Base-by-base conservation (phyloP, 2,888 invertebrate genomes). In the Agonum fuliginosum region DNA sequence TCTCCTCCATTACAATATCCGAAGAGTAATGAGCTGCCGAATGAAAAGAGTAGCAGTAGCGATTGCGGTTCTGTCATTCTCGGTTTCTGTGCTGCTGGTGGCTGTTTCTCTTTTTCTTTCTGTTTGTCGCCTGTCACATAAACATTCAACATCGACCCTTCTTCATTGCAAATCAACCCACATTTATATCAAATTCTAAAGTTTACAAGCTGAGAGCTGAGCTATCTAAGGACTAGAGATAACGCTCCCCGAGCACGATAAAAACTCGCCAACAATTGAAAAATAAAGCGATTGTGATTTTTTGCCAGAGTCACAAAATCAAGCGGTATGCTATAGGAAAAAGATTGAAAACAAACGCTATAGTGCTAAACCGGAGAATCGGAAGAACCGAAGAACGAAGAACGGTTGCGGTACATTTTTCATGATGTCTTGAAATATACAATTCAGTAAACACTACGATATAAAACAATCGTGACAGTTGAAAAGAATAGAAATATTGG, bases 381-480 rank as follows among this genome's bases (percentile, higher is more conserved):
- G 24, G 24, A 27, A 14, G n/a, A n/a, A n/a, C n/a, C n/a, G n/a
- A n/a, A n/a, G n/a, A n/a, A n/a, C n/a, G n/a, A n/a, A n/a, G 30
- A 22, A 70, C 14, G 30, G 20, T 12, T 43, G 14, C 48, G 48
- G 43, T 48, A 22, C 14, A 70, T 48, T 48, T 70, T 70, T 70
- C 48, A 48, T 70, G 48, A 48, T 19, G 46, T 48, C 41, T 70
- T 17, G 48, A 48, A 70, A 70, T 48, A 69, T 69, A 69, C 69
- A 69, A 69, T 69, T 43, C 69, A 69, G 24, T 19, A 69, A 69
- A 69, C 43, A 43, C 22, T 69, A n/a, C 41, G 19, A 43, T 69
- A 43, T 41, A 70, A 70, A 70, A 48, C 48, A 70, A 70, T 70
- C 70, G 48, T 70, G 70, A 46, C 27, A 70, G 46, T 48, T 70